Conservation (phyloP, 1,140 invertebrate species). For the Drosophila pruinosa region DNA sequence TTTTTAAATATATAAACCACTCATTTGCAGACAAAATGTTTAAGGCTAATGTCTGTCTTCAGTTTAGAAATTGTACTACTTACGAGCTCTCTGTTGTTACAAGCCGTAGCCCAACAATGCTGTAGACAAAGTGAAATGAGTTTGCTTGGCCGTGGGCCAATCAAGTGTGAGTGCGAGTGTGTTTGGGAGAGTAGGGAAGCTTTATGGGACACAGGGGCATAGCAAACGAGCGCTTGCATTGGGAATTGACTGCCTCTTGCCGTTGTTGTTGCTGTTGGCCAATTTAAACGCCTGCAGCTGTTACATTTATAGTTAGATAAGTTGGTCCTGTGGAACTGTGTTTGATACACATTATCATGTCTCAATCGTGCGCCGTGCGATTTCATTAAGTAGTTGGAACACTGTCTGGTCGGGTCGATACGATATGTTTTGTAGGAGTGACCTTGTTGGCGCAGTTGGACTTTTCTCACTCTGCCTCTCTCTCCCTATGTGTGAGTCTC, state of each 20-base stretch:
- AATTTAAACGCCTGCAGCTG: conserved; percentile 75
- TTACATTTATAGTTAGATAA: conserved; percentile 59
- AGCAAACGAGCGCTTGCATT: conserved; percentile 56
- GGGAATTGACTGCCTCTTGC: conserved; percentile 33
- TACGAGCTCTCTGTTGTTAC: neutral
- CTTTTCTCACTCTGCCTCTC: neutral
- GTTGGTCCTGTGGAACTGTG: conserved; percentile 39
- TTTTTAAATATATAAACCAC: conserved; percentile 7
- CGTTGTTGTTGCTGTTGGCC: conserved; percentile 24
- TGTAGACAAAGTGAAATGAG: conserved; percentile 40
- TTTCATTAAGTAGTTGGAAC: conserved; percentile 61
- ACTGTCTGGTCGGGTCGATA: conserved; percentile 46
- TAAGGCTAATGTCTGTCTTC: conserved; percentile 9
- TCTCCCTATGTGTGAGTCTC: too few relatives aligned
- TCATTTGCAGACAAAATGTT: conserved; percentile 5
- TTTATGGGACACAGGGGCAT: conserved; percentile 70
- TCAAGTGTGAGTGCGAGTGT: conserved; percentile 1
- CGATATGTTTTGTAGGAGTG: conserved; percentile 20
- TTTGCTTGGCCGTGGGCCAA: conserved; percentile 60
- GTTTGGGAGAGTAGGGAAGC: neutral
- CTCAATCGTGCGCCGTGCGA: conserved; percentile 59
- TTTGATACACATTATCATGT: conserved; percentile 65
- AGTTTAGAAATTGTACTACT: conserved; percentile 22
- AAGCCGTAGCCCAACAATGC: neutral
- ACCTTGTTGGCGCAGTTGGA: conserved; percentile 42